These are phyloP conservation scores for Ceyx melanurus DNA, from an alignment of 2,113 vertebrate genomes.

Conservation along the genomic window DNA sequence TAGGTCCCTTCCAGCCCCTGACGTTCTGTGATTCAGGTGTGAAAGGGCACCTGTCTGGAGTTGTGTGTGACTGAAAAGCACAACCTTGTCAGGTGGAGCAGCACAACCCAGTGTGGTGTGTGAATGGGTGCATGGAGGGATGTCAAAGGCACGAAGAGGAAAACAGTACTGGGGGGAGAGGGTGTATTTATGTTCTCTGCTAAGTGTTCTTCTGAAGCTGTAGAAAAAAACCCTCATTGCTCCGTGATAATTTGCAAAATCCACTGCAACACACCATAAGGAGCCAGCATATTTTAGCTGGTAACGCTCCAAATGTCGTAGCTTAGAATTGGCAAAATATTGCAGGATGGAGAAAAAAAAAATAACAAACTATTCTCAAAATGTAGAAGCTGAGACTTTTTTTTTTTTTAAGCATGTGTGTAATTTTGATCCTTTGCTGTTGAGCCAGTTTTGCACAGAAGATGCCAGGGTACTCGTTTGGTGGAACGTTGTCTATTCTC, in stretches of 20 bases:
- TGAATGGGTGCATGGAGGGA: background rate
- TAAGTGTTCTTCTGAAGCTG: constrained; percentile 12
- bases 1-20: too few relatives aligned
- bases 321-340: constrained; percentile 53
- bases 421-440: background rate
- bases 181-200: background rate
- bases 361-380: background rate
- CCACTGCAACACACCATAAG: constrained; percentile 37
- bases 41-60: background rate
- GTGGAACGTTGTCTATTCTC: background rate
- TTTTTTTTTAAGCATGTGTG: background rate
- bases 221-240: background rate
- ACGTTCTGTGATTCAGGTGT: too few relatives aligned
- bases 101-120: background rate
- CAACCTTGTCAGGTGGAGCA: fast-evolving
- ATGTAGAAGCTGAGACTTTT: background rate
- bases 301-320: constrained; percentile 50
- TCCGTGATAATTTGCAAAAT: constrained; percentile 29
- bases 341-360: constrained; percentile 1
- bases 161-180: background rate
- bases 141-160: background rate
- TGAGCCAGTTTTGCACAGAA: background rate
- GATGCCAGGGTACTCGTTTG: background rate
- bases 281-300: constrained; percentile 60
- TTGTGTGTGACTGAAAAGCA: background rate